A percentile compares a stretch with the other conserved stretches of the same genome.
Evolutionary conservation across 1,140 invertebrate genomes (phyloP).

Genomic region (Tetraneura akinire): DNA sequence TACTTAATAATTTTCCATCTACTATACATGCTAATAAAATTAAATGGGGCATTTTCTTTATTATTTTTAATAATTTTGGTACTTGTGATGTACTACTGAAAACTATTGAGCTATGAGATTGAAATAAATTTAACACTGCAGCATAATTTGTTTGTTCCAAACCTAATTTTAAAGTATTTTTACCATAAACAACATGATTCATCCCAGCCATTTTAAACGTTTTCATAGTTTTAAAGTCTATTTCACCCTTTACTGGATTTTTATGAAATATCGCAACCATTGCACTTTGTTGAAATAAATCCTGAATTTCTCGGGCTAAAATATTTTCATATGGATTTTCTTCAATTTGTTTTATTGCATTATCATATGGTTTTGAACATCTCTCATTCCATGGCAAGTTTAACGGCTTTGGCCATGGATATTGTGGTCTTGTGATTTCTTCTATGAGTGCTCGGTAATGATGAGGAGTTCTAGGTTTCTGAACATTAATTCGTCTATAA

Average conservation of each 20-base stretch:
- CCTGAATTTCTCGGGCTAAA: constrained; percentile 68
- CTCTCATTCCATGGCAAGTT: constrained; percentile 33
- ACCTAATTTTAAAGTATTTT: constrained; percentile 52
- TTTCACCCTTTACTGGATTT: constrained; percentile 67
- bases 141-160: constrained; percentile 54
- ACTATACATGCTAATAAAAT: constrained; percentile 55
- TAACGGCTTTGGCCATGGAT: constrained; percentile 54
- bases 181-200: constrained; percentile 52
- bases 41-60: constrained; percentile 55
- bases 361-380: constrained; percentile 16
- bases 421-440: constrained; percentile 66
- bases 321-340: constrained; percentile 69
- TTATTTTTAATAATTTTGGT: constrained; percentile 53
- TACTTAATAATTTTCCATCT: constrained; percentile 55
- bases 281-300: constrained; percentile 71
- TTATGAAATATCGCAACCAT: constrained; percentile 71
- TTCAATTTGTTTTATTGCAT: constrained; percentile 19
- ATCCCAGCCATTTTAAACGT: constrained; percentile 55
- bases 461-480: constrained; percentile 69
- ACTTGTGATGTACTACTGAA: constrained; percentile 54
- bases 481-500: constrained; percentile 65
- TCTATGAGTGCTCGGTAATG: constrained; percentile 67
- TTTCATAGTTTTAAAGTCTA: constrained; percentile 53
- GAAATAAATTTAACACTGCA: constrained; percentile 53
- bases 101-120: constrained; percentile 53